These are phyloP conservation scores for Orthosia gothica DNA, from an alignment of 2,888 invertebrate species.

Conservation along the genomic window DNA sequence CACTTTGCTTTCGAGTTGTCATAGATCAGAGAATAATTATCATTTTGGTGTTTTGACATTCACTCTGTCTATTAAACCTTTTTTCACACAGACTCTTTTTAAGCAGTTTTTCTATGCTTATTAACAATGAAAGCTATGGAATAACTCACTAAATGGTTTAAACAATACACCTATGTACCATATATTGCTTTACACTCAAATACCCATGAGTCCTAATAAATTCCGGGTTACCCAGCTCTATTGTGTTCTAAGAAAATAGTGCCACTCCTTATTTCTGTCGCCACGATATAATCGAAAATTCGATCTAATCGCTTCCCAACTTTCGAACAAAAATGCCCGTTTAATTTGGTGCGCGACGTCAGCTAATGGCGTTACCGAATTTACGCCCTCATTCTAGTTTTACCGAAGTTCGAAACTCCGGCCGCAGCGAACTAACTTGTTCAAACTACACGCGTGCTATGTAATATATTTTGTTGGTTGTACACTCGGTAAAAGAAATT, in stretches of 20 bases:
- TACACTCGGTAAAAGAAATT: slow-evolving; percentile 17
- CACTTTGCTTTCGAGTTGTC: too few species aligned
- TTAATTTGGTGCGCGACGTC: slow-evolving; percentile 59
- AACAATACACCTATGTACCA: too few species aligned
- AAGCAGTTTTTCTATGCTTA: too few species aligned
- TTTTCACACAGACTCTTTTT: not conserved
- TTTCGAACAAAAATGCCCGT: slow-evolving; percentile 55
- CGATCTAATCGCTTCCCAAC: slow-evolving; percentile 51
- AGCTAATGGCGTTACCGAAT: slow-evolving; percentile 70
- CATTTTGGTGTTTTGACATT: too few species aligned
- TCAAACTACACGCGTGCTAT: slow-evolving; percentile 50
- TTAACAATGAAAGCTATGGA: too few species aligned
- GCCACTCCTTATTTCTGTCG: not conserved
- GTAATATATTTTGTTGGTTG: slow-evolving; percentile 22
- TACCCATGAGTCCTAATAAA: not conserved
- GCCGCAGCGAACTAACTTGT: slow-evolving; percentile 59
- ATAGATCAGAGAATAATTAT: too few species aligned
- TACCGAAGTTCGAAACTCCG: slow-evolving; percentile 63
- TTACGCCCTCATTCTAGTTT: slow-evolving; percentile 74
- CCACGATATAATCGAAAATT: slow-evolving; percentile 39
- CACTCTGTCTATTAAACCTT: too few species aligned
- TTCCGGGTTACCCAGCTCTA: not conserved
- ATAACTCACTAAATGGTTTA: too few species aligned
- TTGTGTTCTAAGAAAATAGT: not conserved
- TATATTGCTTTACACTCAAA: too few species aligned